These are phyloP conservation scores for Agelas oroides DNA, from an alignment of 37 sponge, comb jelly and placozoan species.

Conservation along the genomic window DNA sequence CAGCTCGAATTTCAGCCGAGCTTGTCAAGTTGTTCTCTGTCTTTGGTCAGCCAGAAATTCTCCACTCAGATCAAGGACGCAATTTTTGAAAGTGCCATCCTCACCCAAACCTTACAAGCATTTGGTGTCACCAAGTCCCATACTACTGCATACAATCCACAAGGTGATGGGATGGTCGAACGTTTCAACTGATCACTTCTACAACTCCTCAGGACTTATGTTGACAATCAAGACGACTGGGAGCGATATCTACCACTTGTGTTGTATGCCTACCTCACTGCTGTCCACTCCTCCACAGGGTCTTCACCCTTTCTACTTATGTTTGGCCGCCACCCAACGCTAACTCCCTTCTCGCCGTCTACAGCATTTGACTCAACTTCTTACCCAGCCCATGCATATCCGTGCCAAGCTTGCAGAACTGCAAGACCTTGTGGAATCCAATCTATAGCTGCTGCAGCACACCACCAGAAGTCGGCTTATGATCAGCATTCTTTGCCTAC, in stretches of 20 bases:
- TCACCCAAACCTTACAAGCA: constrained; percentile 33
- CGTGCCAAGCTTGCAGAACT: constrained; percentile 25
- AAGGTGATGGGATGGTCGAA: too few relatives aligned
- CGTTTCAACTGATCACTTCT: constrained; percentile 75
- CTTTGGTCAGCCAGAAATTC: constrained; percentile 34
- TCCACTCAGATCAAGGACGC: constrained; percentile 70
- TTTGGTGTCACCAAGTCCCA: constrained; percentile 67
- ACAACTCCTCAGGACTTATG: constrained; percentile 62
- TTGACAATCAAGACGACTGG: constrained; percentile 56
- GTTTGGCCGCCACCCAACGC: constrained; percentile 52
- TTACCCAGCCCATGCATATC: constrained; percentile 27
- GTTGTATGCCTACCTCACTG: constrained; percentile 59
- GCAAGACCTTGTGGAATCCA: constrained; percentile 36
- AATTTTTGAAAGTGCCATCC: constrained; percentile 48
- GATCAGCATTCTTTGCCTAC: constrained; percentile 17
- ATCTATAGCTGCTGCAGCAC: constrained; percentile 20
- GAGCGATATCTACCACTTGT: constrained; percentile 64
- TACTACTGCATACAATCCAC: constrained; percentile 71
- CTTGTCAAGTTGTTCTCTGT: constrained; percentile 30
- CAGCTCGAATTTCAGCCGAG: too few relatives aligned
- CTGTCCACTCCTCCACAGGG: constrained; percentile 51
- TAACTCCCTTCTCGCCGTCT: neutral
- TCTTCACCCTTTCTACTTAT: constrained; percentile 64
- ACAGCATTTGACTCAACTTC: constrained; percentile 17
- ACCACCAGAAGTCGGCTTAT: constrained; percentile 28